Evolutionary conservation across 1,140 invertebrate species (phyloP).

Genomic region (Meloidogyne exigua): DNA sequence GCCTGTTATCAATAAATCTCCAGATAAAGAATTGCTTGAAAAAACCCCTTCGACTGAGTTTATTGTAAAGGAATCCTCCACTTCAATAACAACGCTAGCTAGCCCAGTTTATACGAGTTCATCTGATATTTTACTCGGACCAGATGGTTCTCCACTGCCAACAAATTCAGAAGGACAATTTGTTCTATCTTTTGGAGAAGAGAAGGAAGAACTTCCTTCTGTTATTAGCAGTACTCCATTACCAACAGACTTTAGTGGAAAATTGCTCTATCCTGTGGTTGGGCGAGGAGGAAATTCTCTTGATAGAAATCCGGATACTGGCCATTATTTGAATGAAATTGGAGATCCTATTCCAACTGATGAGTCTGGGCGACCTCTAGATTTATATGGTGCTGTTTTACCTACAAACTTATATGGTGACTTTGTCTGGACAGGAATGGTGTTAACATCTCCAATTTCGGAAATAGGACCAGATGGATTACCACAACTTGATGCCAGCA

Average conservation of each 20-base stretch:
- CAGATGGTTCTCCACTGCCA: slow-evolving; percentile 53
- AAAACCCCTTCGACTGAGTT: neutral
- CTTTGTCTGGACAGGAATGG: slow-evolving; percentile 23
- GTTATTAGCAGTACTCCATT: slow-evolving; percentile 10
- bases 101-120: slow-evolving; percentile 37
- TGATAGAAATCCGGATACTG: slow-evolving; percentile 7
- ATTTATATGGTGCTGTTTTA: slow-evolving; percentile 28
- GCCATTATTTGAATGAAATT: slow-evolving; percentile 31
- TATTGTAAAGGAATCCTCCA: neutral
- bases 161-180: slow-evolving; percentile 42
- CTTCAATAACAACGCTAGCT: neutral
- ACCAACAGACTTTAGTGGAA: slow-evolving; percentile 48
- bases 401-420: slow-evolving; percentile 39
- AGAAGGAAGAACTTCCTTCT: neutral
- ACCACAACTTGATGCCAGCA: slow-evolving; percentile 33
- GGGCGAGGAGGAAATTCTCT: slow-evolving; percentile 33
- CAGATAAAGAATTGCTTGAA: neutral
- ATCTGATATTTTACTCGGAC: slow-evolving; percentile 40
- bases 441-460: neutral
- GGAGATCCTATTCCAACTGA: slow-evolving; percentile 39
- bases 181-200: slow-evolving; percentile 22
- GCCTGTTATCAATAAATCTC: neutral
- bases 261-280: slow-evolving; percentile 40
- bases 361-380: slow-evolving; percentile 42
- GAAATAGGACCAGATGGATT: slow-evolving; percentile 37